phyloP scores from a whole-genome alignment of 2,797 vertebrate species.

The Sternotherus odoratus region DNA sequence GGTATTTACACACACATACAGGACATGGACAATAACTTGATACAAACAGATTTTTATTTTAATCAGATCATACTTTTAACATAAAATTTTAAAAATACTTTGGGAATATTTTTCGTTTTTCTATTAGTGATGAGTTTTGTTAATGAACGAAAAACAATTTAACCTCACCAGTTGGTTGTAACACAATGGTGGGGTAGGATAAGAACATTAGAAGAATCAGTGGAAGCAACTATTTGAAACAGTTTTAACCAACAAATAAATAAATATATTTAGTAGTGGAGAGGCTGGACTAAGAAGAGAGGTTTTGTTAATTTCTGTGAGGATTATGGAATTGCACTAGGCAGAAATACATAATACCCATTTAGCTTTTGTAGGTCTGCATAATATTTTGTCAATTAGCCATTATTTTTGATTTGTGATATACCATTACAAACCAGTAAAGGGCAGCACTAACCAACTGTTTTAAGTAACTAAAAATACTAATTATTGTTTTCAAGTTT shows the following conservation, averaged over 20 bases:
- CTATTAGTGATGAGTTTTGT: constrained; percentile 3
- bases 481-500: constrained; percentile 47
- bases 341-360: background rate
- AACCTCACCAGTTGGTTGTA: background rate
- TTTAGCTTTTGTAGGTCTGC: background rate
- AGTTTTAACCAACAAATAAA: background rate
- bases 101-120: background rate
- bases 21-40: background rate
- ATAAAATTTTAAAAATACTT: background rate
- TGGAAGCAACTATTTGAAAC: background rate
- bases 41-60: background rate
- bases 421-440: constrained; percentile 64
- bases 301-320: background rate
- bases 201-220: background rate
- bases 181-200: background rate
- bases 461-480: constrained; percentile 44
- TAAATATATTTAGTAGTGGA: background rate
- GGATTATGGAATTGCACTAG: background rate
- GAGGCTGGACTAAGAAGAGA: background rate
- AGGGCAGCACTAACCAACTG: constrained; percentile 69
- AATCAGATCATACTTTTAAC: constrained; percentile 2
- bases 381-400: constrained; percentile 40
- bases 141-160: background rate
- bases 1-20: background rate
- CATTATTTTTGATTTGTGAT: constrained; percentile 62